phyloP scores from a whole-genome alignment of 2,888 invertebrate genomes.

The Andrena hattorfiana region DNA sequence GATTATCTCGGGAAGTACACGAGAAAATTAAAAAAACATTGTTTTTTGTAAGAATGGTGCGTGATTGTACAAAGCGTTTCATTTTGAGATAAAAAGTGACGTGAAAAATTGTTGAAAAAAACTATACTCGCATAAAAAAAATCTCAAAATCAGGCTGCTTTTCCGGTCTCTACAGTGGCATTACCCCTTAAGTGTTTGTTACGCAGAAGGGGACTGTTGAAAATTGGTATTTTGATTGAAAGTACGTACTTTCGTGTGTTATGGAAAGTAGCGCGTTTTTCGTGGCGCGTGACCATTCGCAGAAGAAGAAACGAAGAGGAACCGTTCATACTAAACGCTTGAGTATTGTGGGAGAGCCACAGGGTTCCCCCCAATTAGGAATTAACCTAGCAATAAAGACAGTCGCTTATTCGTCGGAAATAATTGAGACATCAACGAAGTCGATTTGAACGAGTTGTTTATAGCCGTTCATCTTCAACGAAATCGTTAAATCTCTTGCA shows the following conservation, averaged over 20 bases:
- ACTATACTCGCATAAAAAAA: too few relatives aligned
- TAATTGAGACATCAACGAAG: constrained; percentile 58
- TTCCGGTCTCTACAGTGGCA: too few relatives aligned
- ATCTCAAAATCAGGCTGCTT: too few relatives aligned
- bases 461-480: constrained; percentile 13
- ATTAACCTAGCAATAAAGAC: constrained; percentile 61
- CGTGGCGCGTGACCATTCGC: constrained; percentile 9
- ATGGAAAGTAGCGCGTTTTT: not conserved
- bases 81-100: too few relatives aligned
- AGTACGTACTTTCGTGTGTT: not conserved
- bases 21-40: too few relatives aligned
- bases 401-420: constrained; percentile 73
- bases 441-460: constrained; percentile 19
- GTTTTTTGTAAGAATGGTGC: too few relatives aligned
- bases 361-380: constrained; percentile 60
- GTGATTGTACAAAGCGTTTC: too few relatives aligned
- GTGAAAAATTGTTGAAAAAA: too few relatives aligned
- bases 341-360: constrained; percentile 42
- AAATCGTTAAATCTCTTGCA: constrained; percentile 15
- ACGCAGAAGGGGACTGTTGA: too few relatives aligned
- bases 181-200: too few relatives aligned
- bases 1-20: too few relatives aligned
- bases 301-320: constrained; percentile 31
- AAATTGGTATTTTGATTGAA: not conserved
- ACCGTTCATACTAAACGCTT: constrained; percentile 66